A percentile compares a stretch with the other conserved stretches of the same genome.
Evolutionary conservation across 1,140 invertebrate species (phyloP).

Genomic region (Bombus fervidus): DNA sequence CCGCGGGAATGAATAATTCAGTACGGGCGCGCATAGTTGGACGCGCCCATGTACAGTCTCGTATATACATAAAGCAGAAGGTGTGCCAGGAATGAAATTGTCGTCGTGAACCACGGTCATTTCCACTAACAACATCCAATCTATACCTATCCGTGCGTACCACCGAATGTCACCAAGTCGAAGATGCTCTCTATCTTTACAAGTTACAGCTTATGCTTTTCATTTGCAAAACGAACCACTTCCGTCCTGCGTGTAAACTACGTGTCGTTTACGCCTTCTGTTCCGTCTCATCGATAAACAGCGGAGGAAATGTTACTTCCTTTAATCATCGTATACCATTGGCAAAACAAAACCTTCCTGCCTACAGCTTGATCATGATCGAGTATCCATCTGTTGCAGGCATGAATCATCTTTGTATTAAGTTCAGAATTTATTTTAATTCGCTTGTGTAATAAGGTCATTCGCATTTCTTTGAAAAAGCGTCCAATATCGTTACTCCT

Average conservation of each 20-base stretch:
- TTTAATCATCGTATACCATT: background rate
- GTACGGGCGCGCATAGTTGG: constrained; percentile 74
- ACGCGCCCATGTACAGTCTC: constrained; percentile 77
- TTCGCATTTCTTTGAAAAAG: too few relatives aligned
- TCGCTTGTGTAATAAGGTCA: background rate
- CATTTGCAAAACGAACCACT: background rate
- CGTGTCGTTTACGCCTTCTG: background rate
- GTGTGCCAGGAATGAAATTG: constrained; percentile 79
- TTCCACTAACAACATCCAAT: constrained; percentile 33
- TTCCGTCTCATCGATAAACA: background rate
- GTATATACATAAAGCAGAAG: constrained; percentile 65
- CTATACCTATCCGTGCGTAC: background rate
- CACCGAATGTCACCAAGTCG: background rate
- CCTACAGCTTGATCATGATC: background rate
- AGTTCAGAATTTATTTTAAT: background rate
- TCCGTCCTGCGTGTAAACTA: background rate
- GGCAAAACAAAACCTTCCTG: background rate
- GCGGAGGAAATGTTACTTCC: background rate
- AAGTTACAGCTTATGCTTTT: background rate
- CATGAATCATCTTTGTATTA: too few relatives aligned
- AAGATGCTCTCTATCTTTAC: background rate
- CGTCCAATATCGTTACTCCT: too few relatives aligned
- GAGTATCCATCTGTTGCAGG: background rate
- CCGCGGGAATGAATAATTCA: constrained; percentile 78
- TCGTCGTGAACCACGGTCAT: constrained; percentile 45